Evolutionary conservation across 2,888 invertebrate species (phyloP), one percentile per base, ranked within the genome.

Genomic region (Cephonodes hylas): DNA sequence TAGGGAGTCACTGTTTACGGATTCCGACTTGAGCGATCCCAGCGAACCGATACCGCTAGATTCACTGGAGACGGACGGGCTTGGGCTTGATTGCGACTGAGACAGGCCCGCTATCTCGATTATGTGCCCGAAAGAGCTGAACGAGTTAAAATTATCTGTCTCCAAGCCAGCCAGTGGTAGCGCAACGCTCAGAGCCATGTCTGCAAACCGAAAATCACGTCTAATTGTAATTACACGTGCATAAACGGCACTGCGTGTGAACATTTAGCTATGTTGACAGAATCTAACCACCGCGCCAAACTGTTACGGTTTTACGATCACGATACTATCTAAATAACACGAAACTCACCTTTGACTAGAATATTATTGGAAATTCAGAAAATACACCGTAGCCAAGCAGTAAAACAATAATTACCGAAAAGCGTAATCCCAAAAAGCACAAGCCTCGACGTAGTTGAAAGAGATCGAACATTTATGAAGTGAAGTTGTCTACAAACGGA

Each of bases 141-240:
- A 88, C 44, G 91, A 89, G 75, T 89, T 86, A 78, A 93, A 93
- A 72, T 88, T 89, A 63, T 93, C 93, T 59, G 93, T 84, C 78
- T 93, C 93, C 85, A 94, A 80, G 67, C 93, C 94, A 70, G 93
- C 90, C 65, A 94, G 81, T 65, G 94, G 94, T 85, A 94, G 84
- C 75, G 94, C 94, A 83, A 94, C 91, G 80, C 93, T 92, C 80
- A 95, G 85, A 84, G 94, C 94, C 94, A 94, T 94, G 83, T 87
- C 93, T 92, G 91, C 58, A 84, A 91, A 80, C 63, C 73, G 71
- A 87, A 86, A 87, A 82, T 80, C 71, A 79, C 75, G 71, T 76
- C 77, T 68, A 83, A 84, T 81, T 83, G 72, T 71, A 83, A 81
- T 86, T 89, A 91, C 92, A 91, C 91, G 91, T 90, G 91, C 88